phyloP scores from a whole-genome alignment of 2,797 vertebrate species.

The Aphelocoma californica region DNA sequence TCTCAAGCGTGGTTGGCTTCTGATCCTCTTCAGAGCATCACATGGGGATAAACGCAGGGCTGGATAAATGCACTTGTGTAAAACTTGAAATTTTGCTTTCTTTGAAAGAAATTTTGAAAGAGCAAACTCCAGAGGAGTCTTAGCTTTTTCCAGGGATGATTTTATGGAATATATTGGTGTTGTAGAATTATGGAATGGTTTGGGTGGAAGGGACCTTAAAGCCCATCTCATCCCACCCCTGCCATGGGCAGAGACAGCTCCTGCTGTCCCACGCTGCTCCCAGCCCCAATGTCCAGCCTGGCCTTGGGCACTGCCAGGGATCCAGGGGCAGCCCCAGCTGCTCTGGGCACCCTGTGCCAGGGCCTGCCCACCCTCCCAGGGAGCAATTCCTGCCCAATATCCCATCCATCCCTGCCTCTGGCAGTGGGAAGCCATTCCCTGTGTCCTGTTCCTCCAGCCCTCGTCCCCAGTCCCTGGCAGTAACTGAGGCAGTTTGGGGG shows the following conservation, averaged over 20 bases:
- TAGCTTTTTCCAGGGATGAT: background rate
- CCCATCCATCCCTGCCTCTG: background rate
- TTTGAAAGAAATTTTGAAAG: background rate
- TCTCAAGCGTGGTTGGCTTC: background rate
- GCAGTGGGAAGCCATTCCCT: background rate
- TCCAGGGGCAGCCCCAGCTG: background rate
- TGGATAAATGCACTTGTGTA: no score
- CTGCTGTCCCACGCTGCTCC: background rate
- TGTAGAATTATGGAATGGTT: background rate
- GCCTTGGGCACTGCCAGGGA: background rate
- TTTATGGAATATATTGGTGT: background rate
- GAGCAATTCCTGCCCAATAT: background rate
- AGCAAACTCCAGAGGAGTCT: background rate
- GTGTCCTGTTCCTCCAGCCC: background rate
- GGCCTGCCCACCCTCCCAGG: background rate
- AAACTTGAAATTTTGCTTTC: background rate
- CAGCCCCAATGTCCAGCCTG: background rate
- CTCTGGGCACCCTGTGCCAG: background rate
- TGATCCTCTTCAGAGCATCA: background rate
- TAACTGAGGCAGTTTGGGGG: background rate
- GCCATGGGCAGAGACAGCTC: background rate
- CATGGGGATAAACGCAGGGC: accelerated
- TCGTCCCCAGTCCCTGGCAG: background rate
- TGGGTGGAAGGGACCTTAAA: background rate
- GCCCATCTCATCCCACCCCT: accelerated